A percentile compares a stretch with the other conserved stretches of the same genome.
Conservation (phyloP, 2,113 vertebrate genomes). For the Felis chaus region DNA sequence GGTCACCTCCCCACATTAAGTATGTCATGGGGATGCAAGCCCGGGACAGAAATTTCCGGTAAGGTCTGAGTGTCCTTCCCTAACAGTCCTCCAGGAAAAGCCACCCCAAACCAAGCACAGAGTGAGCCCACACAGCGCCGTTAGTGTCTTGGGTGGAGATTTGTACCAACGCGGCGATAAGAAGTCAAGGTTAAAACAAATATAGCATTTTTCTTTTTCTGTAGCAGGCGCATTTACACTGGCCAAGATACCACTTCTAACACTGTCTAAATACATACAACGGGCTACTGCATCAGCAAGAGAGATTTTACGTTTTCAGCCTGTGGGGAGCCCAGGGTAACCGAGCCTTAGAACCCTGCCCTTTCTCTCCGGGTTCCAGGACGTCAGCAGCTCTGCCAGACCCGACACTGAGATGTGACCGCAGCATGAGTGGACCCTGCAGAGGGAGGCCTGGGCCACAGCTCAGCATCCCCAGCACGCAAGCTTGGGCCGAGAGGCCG, state of each 20-base stretch:
- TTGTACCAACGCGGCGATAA: not conserved
- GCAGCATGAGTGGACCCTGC: too few relatives aligned
- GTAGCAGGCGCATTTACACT: not conserved
- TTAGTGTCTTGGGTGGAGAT: not conserved
- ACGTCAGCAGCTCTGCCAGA: not conserved
- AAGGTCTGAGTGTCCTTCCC: not conserved
- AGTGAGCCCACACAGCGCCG: rapidly evolving
- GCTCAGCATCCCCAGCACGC: rapidly evolving
- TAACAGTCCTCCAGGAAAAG: not conserved
- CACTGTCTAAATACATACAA: not conserved
- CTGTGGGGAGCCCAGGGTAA: not conserved
- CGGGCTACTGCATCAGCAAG: rapidly evolving
- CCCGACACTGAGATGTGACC: not conserved
- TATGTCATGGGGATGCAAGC: not conserved
- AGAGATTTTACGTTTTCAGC: not conserved
- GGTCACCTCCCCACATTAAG: not conserved
- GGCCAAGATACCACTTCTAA: not conserved
- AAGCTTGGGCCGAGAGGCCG: not conserved
- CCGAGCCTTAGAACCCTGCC: not conserved
- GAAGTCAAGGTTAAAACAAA: not conserved
- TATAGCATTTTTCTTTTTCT: not conserved
- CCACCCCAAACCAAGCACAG: not conserved
- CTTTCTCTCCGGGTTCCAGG: not conserved
- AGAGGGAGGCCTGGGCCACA: not conserved
- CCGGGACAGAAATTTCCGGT: not conserved